Evolutionary conservation across 2,888 invertebrate genomes (phyloP).

Genomic region (Drosophila ustulata): DNA sequence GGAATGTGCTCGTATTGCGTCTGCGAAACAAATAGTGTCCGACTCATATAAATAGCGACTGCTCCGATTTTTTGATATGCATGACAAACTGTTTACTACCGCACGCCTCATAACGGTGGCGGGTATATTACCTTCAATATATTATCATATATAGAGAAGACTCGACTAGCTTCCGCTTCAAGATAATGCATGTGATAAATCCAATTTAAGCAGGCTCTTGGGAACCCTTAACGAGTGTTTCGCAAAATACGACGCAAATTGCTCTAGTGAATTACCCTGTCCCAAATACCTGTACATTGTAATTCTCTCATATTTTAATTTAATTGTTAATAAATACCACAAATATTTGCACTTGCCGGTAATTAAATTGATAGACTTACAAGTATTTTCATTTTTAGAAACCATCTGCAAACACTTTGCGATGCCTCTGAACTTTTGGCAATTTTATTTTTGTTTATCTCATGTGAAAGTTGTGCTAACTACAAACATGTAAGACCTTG

Average conservation of each 20-base stretch:
- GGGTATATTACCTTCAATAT: slow-evolving; percentile 6
- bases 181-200: too few relatives aligned
- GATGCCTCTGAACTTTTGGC: slow-evolving; percentile 20
- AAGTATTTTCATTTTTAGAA: slow-evolving; percentile 28
- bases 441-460: slow-evolving; percentile 22
- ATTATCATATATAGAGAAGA: background rate
- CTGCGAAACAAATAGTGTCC: slow-evolving; percentile 41
- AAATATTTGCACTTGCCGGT: slow-evolving; percentile 33
- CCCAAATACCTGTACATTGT: background rate
- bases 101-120: slow-evolving; percentile 11
- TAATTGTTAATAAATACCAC: slow-evolving; percentile 51
- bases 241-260: background rate
- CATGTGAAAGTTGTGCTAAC: slow-evolving; percentile 43
- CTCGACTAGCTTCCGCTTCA: background rate
- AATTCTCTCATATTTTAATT: slow-evolving; percentile 9
- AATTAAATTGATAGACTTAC: slow-evolving; percentile 44
- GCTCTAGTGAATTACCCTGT: background rate
- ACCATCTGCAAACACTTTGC: slow-evolving; percentile 42
- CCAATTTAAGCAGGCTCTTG: too few relatives aligned
- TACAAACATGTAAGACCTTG: slow-evolving; percentile 41
- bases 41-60: slow-evolving; percentile 48
- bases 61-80: slow-evolving; percentile 68
- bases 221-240: background rate
- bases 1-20: slow-evolving; percentile 45
- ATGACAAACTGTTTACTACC: slow-evolving; percentile 58